Evolutionary conservation across 2,888 invertebrate genomes (phyloP).

Genomic region (Fabriciana adippe): DNA sequence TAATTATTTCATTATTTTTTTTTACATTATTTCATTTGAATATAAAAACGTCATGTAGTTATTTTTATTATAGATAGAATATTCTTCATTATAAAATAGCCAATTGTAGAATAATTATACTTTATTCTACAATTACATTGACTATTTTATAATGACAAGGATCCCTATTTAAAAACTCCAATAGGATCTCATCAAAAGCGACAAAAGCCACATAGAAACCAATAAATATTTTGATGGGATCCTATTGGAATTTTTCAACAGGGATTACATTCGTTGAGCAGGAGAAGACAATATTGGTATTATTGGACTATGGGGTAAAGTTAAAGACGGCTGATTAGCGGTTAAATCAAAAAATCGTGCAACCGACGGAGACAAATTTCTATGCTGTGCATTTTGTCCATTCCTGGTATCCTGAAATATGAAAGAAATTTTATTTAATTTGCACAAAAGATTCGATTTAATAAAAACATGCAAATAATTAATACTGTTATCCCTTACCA

Average conservation of each 20-base stretch:
- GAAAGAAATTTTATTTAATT: not conserved
- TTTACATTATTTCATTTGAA: no score
- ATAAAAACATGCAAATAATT: not conserved
- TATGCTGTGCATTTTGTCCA: constrained; percentile 47
- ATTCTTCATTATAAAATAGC: no score
- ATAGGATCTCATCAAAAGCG: no score
- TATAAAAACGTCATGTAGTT: no score
- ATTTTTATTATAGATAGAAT: no score
- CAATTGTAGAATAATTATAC: not conserved
- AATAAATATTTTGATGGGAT: no score
- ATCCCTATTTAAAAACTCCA: no score
- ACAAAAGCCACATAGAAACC: no score
- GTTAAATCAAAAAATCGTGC: constrained; percentile 73
- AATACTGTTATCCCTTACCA: constrained; percentile 41
- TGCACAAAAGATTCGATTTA: no score
- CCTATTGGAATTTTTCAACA: no score
- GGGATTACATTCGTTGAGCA: constrained; percentile 16
- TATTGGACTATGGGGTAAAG: constrained; percentile 53
- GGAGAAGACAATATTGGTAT: constrained; percentile 27
- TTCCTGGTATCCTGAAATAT: constrained; percentile 50
- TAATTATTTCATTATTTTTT: no score
- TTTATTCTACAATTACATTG: not conserved
- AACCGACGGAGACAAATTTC: constrained; percentile 72
- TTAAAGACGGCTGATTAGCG: constrained; percentile 57
- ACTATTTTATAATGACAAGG: not conserved